Percentiles rank a stretch among this genome's conserved stretches.
phyloP scores from a whole-genome alignment of 2,113 vertebrate species.

The Kobus ellipsiprymnus region DNA sequence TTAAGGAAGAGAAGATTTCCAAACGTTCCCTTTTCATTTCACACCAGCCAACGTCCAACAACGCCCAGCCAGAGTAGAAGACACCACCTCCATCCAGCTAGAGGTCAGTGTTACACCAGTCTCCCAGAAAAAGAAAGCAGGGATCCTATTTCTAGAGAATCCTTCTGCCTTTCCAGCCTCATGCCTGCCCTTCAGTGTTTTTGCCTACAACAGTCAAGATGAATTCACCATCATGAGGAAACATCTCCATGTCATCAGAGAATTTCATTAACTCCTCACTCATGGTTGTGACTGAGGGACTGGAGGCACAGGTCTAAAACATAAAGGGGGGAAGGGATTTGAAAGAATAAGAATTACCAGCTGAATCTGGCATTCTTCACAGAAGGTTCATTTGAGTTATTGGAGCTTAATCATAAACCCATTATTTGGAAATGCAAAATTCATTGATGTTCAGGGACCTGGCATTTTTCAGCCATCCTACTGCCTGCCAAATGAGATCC shows the following conservation, averaged over 20 bases:
- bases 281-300: background rate
- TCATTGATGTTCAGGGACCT: background rate
- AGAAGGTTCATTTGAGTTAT: constrained; percentile 26
- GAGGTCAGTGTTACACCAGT: background rate
- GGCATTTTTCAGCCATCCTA: background rate
- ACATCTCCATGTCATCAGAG: background rate
- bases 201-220: background rate
- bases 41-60: background rate
- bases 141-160: background rate
- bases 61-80: background rate
- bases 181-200: background rate
- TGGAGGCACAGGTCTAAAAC: background rate
- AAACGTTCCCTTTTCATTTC: background rate
- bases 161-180: background rate
- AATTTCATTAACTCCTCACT: background rate
- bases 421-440: constrained; percentile 43
- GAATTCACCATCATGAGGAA: background rate
- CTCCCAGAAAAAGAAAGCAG: background rate
- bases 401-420: constrained; percentile 51
- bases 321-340: background rate
- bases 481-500: background rate
- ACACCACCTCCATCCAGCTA: background rate
- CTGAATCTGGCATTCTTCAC: constrained; percentile 6
- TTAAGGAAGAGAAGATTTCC: background rate
- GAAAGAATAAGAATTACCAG: constrained; percentile 16